Percentiles rank a stretch among this genome's conserved stretches.
Conservation (phyloP, 2,113 vertebrate species). For the Hippoglossus stenolepis region DNA sequence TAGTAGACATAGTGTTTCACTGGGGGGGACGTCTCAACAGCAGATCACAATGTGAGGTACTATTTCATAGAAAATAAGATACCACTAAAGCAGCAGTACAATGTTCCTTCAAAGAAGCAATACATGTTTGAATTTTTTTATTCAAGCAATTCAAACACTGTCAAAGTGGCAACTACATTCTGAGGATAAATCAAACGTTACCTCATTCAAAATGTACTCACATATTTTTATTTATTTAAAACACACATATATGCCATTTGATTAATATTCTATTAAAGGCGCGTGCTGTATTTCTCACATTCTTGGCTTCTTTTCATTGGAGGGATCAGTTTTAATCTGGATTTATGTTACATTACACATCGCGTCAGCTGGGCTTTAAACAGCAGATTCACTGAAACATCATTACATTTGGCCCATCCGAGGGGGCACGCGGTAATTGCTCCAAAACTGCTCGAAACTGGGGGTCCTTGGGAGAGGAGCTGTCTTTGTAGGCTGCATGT, state of each 20-base stretch:
- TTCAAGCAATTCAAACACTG: background rate
- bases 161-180: background rate
- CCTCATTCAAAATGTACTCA: background rate
- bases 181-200: background rate
- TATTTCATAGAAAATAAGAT: constrained; percentile 35
- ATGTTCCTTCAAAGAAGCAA: constrained; percentile 2
- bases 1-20: constrained; percentile 23
- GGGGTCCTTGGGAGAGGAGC: constrained; percentile 62
- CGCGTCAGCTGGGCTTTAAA: constrained; percentile 71
- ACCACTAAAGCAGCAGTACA: constrained; percentile 31
- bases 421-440: constrained; percentile 68
- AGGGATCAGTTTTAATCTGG: constrained; percentile 40
- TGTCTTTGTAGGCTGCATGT: constrained; percentile 60
- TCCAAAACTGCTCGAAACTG: constrained; percentile 67
- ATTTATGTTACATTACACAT: constrained; percentile 61
- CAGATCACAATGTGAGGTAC: constrained; percentile 23
- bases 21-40: constrained; percentile 33
- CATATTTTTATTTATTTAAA: background rate
- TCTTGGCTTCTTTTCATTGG: constrained; percentile 46
- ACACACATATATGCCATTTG: background rate
- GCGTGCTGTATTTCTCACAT: background rate
- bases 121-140: background rate
- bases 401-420: constrained; percentile 73
- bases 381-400: constrained; percentile 72
- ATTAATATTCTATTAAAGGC: background rate